Base-by-base conservation (phyloP, 2,888 invertebrate genomes). In the Bursaphelenchus okinawaensis region DNA sequence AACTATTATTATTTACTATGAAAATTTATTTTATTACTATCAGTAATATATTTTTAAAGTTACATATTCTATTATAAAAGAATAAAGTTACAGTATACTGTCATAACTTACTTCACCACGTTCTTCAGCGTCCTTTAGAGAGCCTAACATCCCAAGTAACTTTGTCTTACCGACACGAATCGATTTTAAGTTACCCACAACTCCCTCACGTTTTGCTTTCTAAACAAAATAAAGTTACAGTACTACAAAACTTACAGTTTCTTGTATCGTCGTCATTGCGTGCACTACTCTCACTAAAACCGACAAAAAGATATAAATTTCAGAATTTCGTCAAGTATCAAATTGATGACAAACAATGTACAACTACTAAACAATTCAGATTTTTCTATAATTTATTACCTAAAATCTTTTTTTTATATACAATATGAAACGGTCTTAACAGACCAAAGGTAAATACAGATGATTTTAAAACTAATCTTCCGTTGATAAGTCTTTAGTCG, bases 91-190 rank as follows among this genome's bases (percentile, higher is more conserved):
- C 54, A 9, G 9, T 54, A 23, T 54, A 9, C 22, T n/a, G n/a
- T 6, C 1, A 19, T 16, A 50, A 22, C 52, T 0, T 16, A 73
- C 73, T 63, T 71, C 62, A 55, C 74, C 74, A 6, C 59, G 22
- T 24, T 66, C 58, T 7, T 67, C 64, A 27, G 68, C 52, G 8
- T 61, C 26, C 51, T 71, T 63, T 51, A 74, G 59, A 4, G 65
- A 63, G 6, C 66, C 65, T 23, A 70, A 64, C 23, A 72, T 67
- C 23, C 65, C 64, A 55, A 71, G 50, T 16, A 63, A 31, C 31
- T 66, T 69, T n/a, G 61, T 40, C 26, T 66, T 65, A 7, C 66
- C 65, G 12, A 65, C 66, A 22, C 65, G 65, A 40, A 68, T 65
- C 57, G 60, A 63, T 12, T 23, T 26, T 27, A 61, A 62, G 31